Evolutionary conservation across 1,140 invertebrate genomes (phyloP).

Genomic region (Drosophila willistoni): DNA sequence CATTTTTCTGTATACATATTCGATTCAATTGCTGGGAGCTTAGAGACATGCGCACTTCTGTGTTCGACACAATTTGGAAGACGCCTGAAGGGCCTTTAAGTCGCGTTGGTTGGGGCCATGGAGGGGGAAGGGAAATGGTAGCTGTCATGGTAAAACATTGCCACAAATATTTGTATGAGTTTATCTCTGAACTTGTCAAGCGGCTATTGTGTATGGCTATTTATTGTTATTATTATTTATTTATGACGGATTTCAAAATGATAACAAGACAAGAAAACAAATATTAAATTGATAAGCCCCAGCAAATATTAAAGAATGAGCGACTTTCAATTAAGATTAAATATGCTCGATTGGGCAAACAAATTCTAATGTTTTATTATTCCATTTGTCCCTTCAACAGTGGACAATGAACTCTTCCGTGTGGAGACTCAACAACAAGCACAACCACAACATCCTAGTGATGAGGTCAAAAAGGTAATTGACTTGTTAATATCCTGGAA

Average conservation of each 20-base stretch:
- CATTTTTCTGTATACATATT: conserved; percentile 1
- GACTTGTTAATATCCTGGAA: conserved; percentile 29
- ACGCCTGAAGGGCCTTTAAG: neutral
- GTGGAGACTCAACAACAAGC: neutral
- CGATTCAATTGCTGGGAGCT: neutral
- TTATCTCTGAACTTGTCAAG: conserved; percentile 28
- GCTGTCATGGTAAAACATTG: conserved; percentile 11
- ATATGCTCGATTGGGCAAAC: neutral
- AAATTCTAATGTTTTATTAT: neutral
- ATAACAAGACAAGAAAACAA: neutral
- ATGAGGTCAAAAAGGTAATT: conserved; percentile 24
- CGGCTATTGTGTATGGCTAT: neutral
- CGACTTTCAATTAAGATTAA: conserved; percentile 14
- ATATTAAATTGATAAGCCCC: conserved; percentile 8
- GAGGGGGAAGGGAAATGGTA: too few species aligned
- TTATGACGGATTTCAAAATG: neutral
- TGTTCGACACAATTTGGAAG: neutral
- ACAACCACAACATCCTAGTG: neutral
- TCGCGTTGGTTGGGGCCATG: neutral
- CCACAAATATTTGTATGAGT: neutral
- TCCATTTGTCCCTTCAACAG: neutral
- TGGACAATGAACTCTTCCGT: conserved; percentile 9
- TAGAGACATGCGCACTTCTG: conserved; percentile 6
- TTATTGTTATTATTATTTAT: neutral
- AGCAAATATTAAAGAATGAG: neutral